Percentiles rank a stretch among this genome's conserved stretches.
Evolutionary conservation across 1,140 invertebrate genomes (phyloP).

Genomic region (Megathymus violae): DNA sequence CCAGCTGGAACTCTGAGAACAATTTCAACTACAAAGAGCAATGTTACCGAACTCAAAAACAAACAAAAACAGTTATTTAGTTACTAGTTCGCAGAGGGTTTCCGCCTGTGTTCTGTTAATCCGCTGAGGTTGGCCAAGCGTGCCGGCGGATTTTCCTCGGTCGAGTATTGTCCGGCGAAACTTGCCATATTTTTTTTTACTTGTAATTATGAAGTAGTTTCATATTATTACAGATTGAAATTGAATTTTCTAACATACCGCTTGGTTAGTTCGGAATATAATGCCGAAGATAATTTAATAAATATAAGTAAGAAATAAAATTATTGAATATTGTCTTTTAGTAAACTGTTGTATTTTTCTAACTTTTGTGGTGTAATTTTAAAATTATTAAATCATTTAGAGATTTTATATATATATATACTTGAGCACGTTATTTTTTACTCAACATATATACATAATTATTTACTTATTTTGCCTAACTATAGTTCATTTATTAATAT

Average conservation of each 20-base stretch:
- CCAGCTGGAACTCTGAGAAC: neutral
- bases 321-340: no score
- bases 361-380: no score
- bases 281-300: no score
- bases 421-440: no score
- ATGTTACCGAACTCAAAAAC: neutral
- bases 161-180: conserved; percentile 1
- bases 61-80: conserved; percentile 6
- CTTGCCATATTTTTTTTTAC: neutral
- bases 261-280: no score
- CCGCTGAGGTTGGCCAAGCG: neutral
- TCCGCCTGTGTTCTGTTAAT: conserved; percentile 1
- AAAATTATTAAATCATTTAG: no score
- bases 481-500: no score
- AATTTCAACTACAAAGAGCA: neutral
- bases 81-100: neutral
- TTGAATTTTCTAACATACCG: neutral
- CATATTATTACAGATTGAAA: neutral
- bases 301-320: no score
- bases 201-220: neutral
- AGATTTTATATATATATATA: no score
- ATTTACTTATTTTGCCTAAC: no score
- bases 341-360: no score
- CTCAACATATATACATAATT: no score
- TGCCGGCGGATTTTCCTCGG: neutral